Percentiles rank a stretch among this genome's conserved stretches.
Conservation (phyloP, 2,888 invertebrate species). For the Andrena trimmerana region DNA sequence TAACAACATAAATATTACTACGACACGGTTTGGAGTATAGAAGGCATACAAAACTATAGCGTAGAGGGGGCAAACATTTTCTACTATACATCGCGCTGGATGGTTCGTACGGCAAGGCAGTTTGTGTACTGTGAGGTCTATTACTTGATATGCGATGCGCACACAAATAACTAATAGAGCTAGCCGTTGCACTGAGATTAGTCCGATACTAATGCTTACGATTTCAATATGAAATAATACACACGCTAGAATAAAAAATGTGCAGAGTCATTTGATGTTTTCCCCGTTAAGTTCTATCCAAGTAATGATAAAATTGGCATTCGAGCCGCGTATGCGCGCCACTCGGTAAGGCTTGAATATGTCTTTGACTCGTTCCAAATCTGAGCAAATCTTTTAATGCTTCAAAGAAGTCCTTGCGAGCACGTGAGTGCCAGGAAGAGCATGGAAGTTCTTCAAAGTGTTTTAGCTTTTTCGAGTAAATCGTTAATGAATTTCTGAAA, state of each 20-base stretch:
- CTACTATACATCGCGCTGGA: constrained; percentile 58
- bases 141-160: constrained; percentile 69
- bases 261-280: constrained; percentile 66
- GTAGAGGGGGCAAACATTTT: constrained; percentile 48
- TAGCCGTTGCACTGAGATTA: constrained; percentile 62
- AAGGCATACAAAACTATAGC: constrained; percentile 48
- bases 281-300: constrained; percentile 55
- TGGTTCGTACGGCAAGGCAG: constrained; percentile 72
- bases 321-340: constrained; percentile 30
- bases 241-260: constrained; percentile 72
- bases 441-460: constrained; percentile 88
- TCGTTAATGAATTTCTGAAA: constrained; percentile 96
- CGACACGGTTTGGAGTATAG: constrained; percentile 52
- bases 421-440: constrained; percentile 52
- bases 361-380: constrained; percentile 64
- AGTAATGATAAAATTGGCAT: constrained; percentile 64
- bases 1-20: constrained; percentile 57
- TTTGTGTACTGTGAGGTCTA: constrained; percentile 72
- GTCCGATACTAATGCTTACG: constrained; percentile 64
- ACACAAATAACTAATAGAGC: constrained; percentile 70
- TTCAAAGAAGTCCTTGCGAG: constrained; percentile 61
- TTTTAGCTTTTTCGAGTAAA: constrained; percentile 95
- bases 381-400: constrained; percentile 76
- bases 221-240: constrained; percentile 75
- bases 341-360: constrained; percentile 59